A percentile compares a stretch with the other conserved stretches of the same genome.
Evolutionary conservation across 2,797 vertebrate species (phyloP).

Genomic region (Petrocephalus sullivani): DNA sequence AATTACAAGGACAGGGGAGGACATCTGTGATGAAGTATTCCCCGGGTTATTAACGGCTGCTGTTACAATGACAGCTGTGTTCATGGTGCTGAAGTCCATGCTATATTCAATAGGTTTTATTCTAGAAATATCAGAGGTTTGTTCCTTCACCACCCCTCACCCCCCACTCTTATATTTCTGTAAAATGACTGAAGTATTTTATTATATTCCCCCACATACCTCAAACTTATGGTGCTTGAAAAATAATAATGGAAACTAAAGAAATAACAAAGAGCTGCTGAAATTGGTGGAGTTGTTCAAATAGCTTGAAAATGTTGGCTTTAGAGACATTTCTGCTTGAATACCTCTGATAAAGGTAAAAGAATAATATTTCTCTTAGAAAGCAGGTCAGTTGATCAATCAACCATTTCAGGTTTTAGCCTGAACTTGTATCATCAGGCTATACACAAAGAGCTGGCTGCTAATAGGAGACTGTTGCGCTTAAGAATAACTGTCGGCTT

Average conservation of each 20-base stretch:
- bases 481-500: conserved; percentile 43
- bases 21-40: conserved; percentile 6
- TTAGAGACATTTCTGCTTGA: conserved; percentile 54
- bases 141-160: background rate
- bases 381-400: conserved; percentile 51
- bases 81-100: background rate
- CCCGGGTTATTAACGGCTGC: conserved; percentile 11
- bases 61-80: conserved; percentile 17
- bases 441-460: conserved; percentile 58
- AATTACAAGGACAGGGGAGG: conserved; percentile 7
- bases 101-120: conserved; percentile 12
- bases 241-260: conserved; percentile 38
- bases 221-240: conserved; percentile 36
- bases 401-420: conserved; percentile 56
- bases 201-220: conserved; percentile 29
- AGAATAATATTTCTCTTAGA: conserved; percentile 31
- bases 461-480: conserved; percentile 46
- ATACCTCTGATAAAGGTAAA: conserved; percentile 60
- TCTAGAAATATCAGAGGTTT: conserved; percentile 2
- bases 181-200: conserved; percentile 27
- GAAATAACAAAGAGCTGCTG: conserved; percentile 33
- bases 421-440: conserved; percentile 60
- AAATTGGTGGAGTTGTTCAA: conserved; percentile 44
- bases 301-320: conserved; percentile 49
- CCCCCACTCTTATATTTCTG: conserved; percentile 4